Base-by-base conservation (phyloP, 2,888 invertebrate species). In the Dermolepida albohirtum region DNA sequence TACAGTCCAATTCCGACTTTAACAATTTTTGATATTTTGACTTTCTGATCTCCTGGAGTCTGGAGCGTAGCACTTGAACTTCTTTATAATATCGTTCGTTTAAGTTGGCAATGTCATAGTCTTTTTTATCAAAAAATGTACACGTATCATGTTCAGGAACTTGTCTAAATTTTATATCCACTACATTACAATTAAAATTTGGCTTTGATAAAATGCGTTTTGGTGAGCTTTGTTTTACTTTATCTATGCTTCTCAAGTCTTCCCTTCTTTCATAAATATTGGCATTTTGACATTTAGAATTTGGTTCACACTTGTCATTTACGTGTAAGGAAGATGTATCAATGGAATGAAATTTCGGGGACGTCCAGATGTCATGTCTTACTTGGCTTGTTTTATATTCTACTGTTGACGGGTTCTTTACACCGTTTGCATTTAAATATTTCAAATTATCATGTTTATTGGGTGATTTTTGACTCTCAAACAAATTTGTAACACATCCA, bases 111-210 rank as follows among this genome's bases (percentile, higher is more conserved):
- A 77, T 67, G 68, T 82, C 79, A 14, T 74, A 71, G 2, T 72
- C 65, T 44, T 73, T 74, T 71, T 76, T 79, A 75, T 82, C 78
- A 70, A 82, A 83, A 74, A 79, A 82, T 0, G 82, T 82, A 55
- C 76, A 74, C 2, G 82, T 82, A 66, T 81, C 78, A 34, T 52
- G n/a, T 12, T 50, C 63, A 6, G 54, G 40, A 14, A 52, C 16
- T 7, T 52, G 47, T 4, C 10, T 27, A 29, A 50, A 64, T 40
- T 71, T 66, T 34, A 59, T 8, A 12, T 69, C 65, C 0, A 57
- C 34, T 7, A 39, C 10, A 43, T 52, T 40, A 10, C 57, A 50
- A 27, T 12, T 39, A 10, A 16, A 27, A 11, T 68, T 50, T 6
- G 43, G 11, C 44, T 49, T 51, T 27, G 49, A 14, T 27, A 27